Base-by-base conservation (phyloP, 92 coral and sea anemone species). In the Desmophyllum pertusum region DNA sequence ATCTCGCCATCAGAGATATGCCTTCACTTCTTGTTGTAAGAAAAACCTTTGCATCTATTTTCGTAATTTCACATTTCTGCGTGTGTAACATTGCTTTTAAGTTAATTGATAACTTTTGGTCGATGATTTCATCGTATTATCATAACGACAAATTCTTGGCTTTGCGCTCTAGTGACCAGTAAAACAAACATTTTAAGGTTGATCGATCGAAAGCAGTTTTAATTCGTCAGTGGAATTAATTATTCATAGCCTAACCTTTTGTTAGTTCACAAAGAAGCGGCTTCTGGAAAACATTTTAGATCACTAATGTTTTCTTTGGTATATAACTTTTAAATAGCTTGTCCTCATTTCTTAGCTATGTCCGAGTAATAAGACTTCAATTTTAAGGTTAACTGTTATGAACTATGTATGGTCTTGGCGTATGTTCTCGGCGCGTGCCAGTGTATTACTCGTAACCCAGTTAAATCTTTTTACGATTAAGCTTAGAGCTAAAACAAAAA, bases 81-180 rank as follows among this genome's bases (percentile, higher is more conserved):
- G 2, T 27, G 29, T 3, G 10, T 37, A n/a, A 39, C n/a, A 23
- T 68, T 35, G 29, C 43, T 80, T 33, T 46, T 30, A 37, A 80
- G n/a, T 10, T 52, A 27, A 30, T 43, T 15, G 37, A 59, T 48
- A 41, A 27, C 39, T 37, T 82, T 53, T 82, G 27, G 31, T 13
- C 25, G 35, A 71, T 72, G 78, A 82, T 82, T 39, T 82, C 50
- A 82, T 71, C 71, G 41, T 8, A 38, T 82, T 64, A 82, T 71
- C 69, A n/a, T 3, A n/a, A 41, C 50, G n/a, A 50, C 17, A 39
- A 30, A 38, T 82, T 55, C 66, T 55, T 25, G 39, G 46, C 70
- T 55, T 71, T 59, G 86, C 79, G 86, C 79, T 82, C 79, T 17
- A 59, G 41, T 59, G 70, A 72, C 10, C 86, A 81, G n/a, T 39